phyloP scores from a whole-genome alignment of 2,888 invertebrate species.

The Netelia virgata region DNA sequence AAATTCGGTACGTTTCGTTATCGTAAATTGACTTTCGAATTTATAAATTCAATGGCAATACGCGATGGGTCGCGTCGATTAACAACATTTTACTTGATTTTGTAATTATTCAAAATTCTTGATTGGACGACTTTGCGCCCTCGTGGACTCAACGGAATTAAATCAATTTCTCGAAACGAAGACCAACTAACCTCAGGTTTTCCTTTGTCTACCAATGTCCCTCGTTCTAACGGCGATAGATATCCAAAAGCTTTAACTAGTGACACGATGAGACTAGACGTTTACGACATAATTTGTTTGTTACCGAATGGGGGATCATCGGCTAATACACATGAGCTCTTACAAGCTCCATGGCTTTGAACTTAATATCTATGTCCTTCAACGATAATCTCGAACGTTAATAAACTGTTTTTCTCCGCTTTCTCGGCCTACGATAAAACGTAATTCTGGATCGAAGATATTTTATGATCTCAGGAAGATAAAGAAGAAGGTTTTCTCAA shows the following conservation, averaged over 20 bases:
- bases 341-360: background rate
- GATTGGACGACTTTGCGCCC: background rate
- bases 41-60: background rate
- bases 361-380: slow-evolving; percentile 11
- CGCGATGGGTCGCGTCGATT: too few species aligned
- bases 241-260: background rate
- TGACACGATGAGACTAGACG: slow-evolving; percentile 4
- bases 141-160: too few species aligned
- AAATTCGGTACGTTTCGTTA: background rate
- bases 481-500: background rate
- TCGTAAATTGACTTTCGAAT: background rate
- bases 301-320: slow-evolving; percentile 23
- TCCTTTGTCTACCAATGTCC: background rate
- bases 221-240: background rate
- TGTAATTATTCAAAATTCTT: background rate
- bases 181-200: background rate
- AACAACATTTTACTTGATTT: too few species aligned
- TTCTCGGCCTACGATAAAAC: background rate
- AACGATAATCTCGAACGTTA: background rate
- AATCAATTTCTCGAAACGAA: too few species aligned
- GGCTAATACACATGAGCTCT: slow-evolving; percentile 19
- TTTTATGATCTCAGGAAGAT: background rate
- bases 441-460: background rate
- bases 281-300: slow-evolving; percentile 34
- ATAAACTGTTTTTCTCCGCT: background rate